phyloP scores from a whole-genome alignment of 1,140 invertebrate species.

The Calephelis virginiensis region DNA sequence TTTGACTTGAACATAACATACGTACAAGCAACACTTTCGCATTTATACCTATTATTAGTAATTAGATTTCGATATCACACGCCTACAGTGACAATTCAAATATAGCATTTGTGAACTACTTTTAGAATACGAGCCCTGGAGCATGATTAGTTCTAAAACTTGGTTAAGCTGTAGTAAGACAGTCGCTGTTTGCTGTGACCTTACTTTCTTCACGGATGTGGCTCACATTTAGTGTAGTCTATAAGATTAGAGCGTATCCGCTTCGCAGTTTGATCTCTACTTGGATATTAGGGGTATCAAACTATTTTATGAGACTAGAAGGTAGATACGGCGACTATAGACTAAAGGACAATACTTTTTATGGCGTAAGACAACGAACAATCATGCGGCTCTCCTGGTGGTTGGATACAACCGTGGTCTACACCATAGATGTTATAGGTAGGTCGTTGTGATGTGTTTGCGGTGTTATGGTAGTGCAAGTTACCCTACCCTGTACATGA shows the following conservation, averaged over 20 bases:
- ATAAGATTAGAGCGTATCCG: constrained; percentile 14
- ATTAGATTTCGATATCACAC: no score
- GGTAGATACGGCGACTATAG: not conserved
- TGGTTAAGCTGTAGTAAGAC: constrained; percentile 6
- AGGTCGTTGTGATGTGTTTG: no score
- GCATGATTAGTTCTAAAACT: constrained; percentile 7
- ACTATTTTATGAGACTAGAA: not conserved
- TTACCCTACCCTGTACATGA: no score
- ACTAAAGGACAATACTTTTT: not conserved
- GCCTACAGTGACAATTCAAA: no score
- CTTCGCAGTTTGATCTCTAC: constrained; percentile 11
- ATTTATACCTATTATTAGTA: no score
- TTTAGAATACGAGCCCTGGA: not conserved
- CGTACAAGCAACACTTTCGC: no score
- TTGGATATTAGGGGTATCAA: constrained; percentile 9
- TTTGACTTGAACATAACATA: no score
- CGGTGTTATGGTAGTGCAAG: no score
- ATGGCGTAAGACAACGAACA: not conserved
- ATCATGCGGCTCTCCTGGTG: no score
- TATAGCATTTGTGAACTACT: no score
- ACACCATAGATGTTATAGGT: no score
- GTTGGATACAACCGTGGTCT: no score
- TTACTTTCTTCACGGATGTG: constrained; percentile 23
- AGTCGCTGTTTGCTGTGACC: constrained; percentile 18
- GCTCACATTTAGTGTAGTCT: constrained; percentile 9